Evolutionary conservation across 1,140 invertebrate species (phyloP), one percentile per base, ranked within the genome.

Genomic region (Manduca sexta): DNA sequence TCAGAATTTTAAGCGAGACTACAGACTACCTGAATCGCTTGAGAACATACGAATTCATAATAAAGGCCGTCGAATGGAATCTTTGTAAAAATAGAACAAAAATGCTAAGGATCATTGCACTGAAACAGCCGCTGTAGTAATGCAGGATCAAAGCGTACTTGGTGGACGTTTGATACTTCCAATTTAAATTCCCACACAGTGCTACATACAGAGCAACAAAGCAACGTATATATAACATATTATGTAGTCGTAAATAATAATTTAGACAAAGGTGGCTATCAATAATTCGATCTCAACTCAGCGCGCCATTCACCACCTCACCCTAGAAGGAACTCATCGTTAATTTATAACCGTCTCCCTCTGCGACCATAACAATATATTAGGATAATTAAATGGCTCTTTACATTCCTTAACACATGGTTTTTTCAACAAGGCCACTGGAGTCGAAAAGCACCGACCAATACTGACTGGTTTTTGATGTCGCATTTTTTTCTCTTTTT

Each of bases 341-440:
- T 71, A 65, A 72, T 63, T 64, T 72, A 66, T 71, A 60, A 61
- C 60, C 52, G 52, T 63, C 51, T 65, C 66, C 62, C 56, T 67
- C 64, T 53, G 64, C 59, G 74, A 73, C 74, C 70, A 78, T 79
- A 84, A 82, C 77, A 79, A 81, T 81, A 84, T 83, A 84, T 83
- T 85, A 85, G 69, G 82, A 83, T 85, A 85, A 85, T 85, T 85
- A 85, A 85, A 83, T 73, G 77, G 79, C 79, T 83, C 79, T 80
- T 85, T 85, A 80, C 82, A 85, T 85, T 85, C 82, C 78, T 85
- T 81, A 82, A 85, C 78, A 80, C 82, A 68, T 82, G 67, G 75
- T 82, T 85, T 85, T 84, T 85, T 85, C 60, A 80, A 80, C 63
- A 75, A 79, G 62, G 75, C 64, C 69, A 77, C 62, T 61, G 70